Evolutionary conservation across 1,140 invertebrate species (phyloP), one percentile per base, ranked within the genome.

Genomic region (Brachionus calyciflorus): DNA sequence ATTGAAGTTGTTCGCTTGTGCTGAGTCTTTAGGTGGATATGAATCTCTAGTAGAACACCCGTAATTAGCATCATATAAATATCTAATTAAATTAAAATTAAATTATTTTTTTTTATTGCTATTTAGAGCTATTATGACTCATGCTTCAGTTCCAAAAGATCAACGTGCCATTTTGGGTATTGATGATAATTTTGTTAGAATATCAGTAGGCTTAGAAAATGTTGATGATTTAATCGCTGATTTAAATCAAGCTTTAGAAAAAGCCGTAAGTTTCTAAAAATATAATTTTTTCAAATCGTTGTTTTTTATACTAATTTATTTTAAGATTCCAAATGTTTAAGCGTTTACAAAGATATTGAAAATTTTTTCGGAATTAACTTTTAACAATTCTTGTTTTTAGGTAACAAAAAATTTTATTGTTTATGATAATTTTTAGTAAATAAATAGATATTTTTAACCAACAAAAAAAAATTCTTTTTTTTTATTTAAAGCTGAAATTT

Each of bases 161-260:
- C 88, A 91, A 76, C 85, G 93, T 80, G 86, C 82, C 21, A 82
- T 87, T 44, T 86, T 98, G 7, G 93, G 93, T 6, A 96, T 98
- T 55, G 90, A 88, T 0, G 92, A 97, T 82, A 89, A 89, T 33
- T 86, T 98, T 1, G 89, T 99, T 77, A 88, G 96, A 76, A 83
- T 98, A 5, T 97, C 94, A 0, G 90, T 98, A 44, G 95, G 96
- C 4, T 85, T 98, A 6, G 96, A 98, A 87, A 89, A 92, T 79
- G 86, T 88, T 7, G 87, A 91, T 41, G 95, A 98, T 87, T 86
- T 98, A 10, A 89, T 97, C 28, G 84, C 87, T n/a, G 96, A 98
- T 86, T 81, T 98, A 4, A 89, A 92, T 77, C 89, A 92, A 84
- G 94, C 93, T 24, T 80, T 88, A 4, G 17, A 51, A 51, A 40